Base-by-base conservation (phyloP, 2,113 vertebrate species). In the Scytalopus superciliaris region DNA sequence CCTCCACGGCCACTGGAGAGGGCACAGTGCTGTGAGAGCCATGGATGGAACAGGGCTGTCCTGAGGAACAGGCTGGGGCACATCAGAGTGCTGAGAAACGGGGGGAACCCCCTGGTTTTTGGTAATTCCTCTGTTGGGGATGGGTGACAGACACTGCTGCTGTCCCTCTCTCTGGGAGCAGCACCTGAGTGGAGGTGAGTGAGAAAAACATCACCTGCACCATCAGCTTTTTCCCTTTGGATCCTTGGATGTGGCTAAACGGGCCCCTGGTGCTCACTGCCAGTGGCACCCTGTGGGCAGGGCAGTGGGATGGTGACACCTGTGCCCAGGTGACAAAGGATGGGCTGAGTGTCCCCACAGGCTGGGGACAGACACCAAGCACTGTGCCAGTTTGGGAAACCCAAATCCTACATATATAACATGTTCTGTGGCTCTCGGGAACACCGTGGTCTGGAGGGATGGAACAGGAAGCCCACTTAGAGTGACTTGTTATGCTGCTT, bases 331-430 rank as follows among this genome's bases (percentile, higher is more conserved):
- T 14, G 40, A 9, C 5, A 1, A 19, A 45, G 73, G 39, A 33
- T 0, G 7, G 39, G 40, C 42, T 18, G 67, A 30, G 40, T 14
- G 40, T 49, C 49, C 85, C 73, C 73, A 14, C 2, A 5, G 13
- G 49, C 27, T 5, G 64, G 55, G 56, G 7, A 6, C 39, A 4
- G 64, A 24, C 3, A 2, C 74, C 12, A 7, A 14, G 66, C 56
- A 7, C 28, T 4, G 14, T 3, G 10, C 59, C 2, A 8, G 52
- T 5, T 30, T 16, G 52, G 42, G 30, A 39, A 7, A 21, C 30
- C 42, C 5, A 14, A 12, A 25, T 37, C 57, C 57, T 60, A 11
- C 35, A 37, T 14, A 5, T 0, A 0, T 3, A 3, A 8, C 0
- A 3, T 8, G 21, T 3, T 3, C 4, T 11, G 52, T 14, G 2